phyloP scores from a whole-genome alignment of 1,140 invertebrate species.

The Holotrichia oblita region DNA sequence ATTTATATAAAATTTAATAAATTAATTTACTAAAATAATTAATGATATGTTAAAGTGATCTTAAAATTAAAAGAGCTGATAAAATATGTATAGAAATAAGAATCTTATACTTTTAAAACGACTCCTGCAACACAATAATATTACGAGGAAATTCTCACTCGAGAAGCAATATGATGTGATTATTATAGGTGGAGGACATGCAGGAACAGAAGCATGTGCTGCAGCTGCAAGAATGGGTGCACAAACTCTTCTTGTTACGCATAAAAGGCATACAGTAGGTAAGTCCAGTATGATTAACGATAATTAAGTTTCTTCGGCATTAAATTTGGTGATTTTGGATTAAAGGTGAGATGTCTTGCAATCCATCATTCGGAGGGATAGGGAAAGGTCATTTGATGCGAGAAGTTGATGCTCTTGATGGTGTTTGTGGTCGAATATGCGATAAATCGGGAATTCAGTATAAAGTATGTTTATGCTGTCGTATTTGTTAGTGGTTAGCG shows the following conservation, averaged over 20 bases:
- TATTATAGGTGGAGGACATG: conserved; percentile 92
- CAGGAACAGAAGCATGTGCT: conserved; percentile 87
- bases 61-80: no score
- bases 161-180: conserved; percentile 74
- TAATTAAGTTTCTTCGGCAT: no score
- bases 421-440: conserved; percentile 85
- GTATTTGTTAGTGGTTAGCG: conserved; percentile 59
- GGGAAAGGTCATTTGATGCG: conserved; percentile 94
- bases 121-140: background rate
- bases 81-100: background rate
- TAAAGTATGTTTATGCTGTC: conserved; percentile 62
- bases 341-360: conserved; percentile 91
- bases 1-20: no score
- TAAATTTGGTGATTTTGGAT: no score
- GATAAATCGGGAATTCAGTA: conserved; percentile 84
- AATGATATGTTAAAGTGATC: no score
- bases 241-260: conserved; percentile 86
- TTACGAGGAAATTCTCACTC: background rate
- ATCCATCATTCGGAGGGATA: conserved; percentile 95
- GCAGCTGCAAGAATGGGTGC: conserved; percentile 88
- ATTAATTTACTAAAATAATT: no score
- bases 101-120: background rate
- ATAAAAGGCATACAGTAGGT: conserved; percentile 91
- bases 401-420: conserved; percentile 93
- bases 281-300: conserved; percentile 47